phyloP scores from a whole-genome alignment of 2,797 vertebrate genomes.

The Coendou prehensilis region DNA sequence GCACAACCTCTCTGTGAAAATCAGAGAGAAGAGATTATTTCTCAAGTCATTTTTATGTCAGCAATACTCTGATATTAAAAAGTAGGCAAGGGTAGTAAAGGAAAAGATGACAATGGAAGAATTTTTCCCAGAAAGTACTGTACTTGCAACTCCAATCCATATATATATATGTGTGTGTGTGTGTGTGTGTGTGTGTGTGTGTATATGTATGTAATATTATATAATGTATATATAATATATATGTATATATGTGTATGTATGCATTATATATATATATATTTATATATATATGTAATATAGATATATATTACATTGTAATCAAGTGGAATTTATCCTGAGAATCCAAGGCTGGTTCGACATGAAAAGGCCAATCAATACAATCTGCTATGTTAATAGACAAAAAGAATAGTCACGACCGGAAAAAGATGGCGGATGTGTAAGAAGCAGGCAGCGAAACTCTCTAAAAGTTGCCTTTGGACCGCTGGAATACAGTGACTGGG shows the following conservation, averaged over 20 bases:
- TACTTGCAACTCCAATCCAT: neutral
- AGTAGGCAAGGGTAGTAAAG: neutral
- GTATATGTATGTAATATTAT: no score
- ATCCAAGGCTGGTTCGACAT: neutral
- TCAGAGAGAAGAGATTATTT: neutral
- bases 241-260: no score
- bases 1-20: neutral
- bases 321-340: neutral
- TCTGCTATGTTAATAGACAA: neutral
- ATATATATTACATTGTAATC: neutral
- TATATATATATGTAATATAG: neutral
- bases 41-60: constrained; percentile 11
- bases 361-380: neutral
- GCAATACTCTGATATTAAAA: neutral
- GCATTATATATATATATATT: no score
- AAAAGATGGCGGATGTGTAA: no score
- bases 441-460: no score
- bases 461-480: no score
- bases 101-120: neutral
- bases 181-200: neutral
- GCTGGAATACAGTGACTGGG: no score
- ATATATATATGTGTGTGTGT: neutral
- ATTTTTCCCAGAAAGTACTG: neutral
- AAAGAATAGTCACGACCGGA: neutral
- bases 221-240: no score